These are phyloP conservation scores for Notothenia rossii DNA, from an alignment of 2,113 vertebrate genomes.

Conservation along the genomic window DNA sequence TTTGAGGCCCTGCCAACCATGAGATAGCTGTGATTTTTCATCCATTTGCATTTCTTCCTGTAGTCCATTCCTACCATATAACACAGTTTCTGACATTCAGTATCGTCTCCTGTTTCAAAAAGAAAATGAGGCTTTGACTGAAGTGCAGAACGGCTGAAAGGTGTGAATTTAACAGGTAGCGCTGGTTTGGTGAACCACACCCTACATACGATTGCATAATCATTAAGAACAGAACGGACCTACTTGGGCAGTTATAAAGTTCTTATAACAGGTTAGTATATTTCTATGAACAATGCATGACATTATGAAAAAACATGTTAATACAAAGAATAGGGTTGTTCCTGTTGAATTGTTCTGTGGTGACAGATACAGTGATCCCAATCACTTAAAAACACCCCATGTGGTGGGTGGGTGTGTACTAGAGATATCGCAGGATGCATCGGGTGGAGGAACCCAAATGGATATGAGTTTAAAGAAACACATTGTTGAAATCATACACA, in stretches of 20 bases:
- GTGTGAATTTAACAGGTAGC: slow-evolving; percentile 46
- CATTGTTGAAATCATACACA: slow-evolving; percentile 19
- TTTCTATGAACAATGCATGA: background rate
- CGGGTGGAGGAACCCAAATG: slow-evolving; percentile 4
- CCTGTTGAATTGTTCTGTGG: slow-evolving; percentile 13
- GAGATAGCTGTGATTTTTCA: slow-evolving; percentile 45
- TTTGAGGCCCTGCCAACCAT: slow-evolving; percentile 55
- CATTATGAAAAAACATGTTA: slow-evolving; percentile 11
- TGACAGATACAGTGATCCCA: background rate
- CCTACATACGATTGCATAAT: background rate
- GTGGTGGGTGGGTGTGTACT: slow-evolving; percentile 16
- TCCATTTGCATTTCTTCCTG: slow-evolving; percentile 5
- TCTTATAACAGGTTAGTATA: slow-evolving; percentile 11
- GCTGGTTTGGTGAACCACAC: slow-evolving; percentile 48
- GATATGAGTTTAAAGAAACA: slow-evolving; percentile 11
- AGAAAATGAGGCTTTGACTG: background rate
- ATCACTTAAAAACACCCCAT: slow-evolving; percentile 8
- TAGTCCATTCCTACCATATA: slow-evolving; percentile 11
- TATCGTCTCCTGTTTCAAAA: background rate
- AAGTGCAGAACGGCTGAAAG: background rate
- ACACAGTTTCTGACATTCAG: background rate
- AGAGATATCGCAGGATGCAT: slow-evolving; percentile 19
- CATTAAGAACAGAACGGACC: background rate
- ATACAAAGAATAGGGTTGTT: slow-evolving; percentile 15
- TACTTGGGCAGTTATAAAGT: background rate